These are phyloP conservation scores for Astyanax mexicanus DNA, from an alignment of 2,797 vertebrate genomes.

Conservation along the genomic window DNA sequence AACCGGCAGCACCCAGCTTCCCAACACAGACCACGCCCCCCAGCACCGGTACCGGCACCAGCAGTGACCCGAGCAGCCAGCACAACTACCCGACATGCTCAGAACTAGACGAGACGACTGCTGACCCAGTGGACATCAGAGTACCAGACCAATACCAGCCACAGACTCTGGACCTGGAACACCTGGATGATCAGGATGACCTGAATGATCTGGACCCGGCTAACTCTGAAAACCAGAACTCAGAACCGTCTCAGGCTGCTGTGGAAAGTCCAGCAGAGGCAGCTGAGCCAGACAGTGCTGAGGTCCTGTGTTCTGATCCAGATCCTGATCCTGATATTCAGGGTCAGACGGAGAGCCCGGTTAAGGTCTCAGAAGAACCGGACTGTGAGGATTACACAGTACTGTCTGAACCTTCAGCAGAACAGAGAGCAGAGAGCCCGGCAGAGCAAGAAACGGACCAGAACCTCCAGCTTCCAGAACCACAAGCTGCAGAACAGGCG, in stretches of 20 bases:
- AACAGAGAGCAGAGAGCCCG: constrained; percentile 5
- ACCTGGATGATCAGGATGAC: too few species aligned
- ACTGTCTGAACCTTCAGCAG: constrained; percentile 23
- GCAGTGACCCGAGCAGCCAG: not conserved
- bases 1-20: constrained; percentile 7
- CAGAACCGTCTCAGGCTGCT: not conserved
- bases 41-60: not conserved
- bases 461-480: not conserved
- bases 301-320: constrained; percentile 16
- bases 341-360: constrained; percentile 9
- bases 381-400: not conserved
- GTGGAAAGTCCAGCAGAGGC: constrained; percentile 15
- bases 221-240: not conserved
- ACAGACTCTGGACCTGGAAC: constrained; percentile 14
- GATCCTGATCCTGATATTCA: constrained; percentile 48
- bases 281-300: constrained; percentile 12
- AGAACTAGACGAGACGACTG: constrained; percentile 11
- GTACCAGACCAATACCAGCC: not conserved
- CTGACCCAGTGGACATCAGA: constrained; percentile 19
- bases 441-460: not conserved
- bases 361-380: not conserved
- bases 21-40: constrained; percentile 4
- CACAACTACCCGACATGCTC: not conserved
- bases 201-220: constrained; percentile 10
- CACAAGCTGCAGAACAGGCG: not conserved